These are phyloP conservation scores for Australoheros facetus DNA, from an alignment of 2,797 vertebrate genomes.

Conservation along the genomic window DNA sequence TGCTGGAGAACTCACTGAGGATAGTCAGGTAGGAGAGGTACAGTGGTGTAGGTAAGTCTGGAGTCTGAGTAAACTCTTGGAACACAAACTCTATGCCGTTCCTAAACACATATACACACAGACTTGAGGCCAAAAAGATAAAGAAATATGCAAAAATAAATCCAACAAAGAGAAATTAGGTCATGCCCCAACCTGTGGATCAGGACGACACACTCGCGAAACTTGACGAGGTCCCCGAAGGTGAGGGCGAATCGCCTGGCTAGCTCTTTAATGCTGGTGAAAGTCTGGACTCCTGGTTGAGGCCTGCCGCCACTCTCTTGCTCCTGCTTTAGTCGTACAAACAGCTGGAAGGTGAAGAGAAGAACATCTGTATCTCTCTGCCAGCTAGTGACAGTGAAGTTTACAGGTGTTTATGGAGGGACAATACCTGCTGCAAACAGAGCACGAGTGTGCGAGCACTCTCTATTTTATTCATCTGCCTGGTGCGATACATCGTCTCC, in stretches of 20 bases:
- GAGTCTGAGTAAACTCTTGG: slow-evolving; percentile 78
- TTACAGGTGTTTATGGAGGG: neutral
- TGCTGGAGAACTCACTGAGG: slow-evolving; percentile 91
- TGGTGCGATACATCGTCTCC: slow-evolving; percentile 86
- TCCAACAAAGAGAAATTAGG: neutral
- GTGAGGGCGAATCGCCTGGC: slow-evolving; percentile 91
- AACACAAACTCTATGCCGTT: slow-evolving; percentile 92
- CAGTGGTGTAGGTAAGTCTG: slow-evolving; percentile 76
- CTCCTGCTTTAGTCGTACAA: slow-evolving; percentile 81
- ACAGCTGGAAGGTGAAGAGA: slow-evolving; percentile 77
- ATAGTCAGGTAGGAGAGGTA: slow-evolving; percentile 88
- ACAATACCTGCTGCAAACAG: slow-evolving; percentile 88
- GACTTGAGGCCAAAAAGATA: neutral
- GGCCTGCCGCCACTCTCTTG: slow-evolving; percentile 72
- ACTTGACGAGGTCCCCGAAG: slow-evolving; percentile 90
- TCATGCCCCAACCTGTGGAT: slow-evolving; percentile 86
- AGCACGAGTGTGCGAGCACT: slow-evolving; percentile 86
- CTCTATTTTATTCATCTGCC: slow-evolving; percentile 87
- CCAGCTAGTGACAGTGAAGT: neutral
- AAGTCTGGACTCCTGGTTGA: slow-evolving; percentile 83
- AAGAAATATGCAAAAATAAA: neutral
- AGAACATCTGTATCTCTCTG: slow-evolving; percentile 5
- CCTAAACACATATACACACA: slow-evolving; percentile 68
- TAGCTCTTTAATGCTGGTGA: slow-evolving; percentile 91
- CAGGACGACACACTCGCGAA: slow-evolving; percentile 88